Evolutionary conservation across 2,797 vertebrate genomes (phyloP).

Genomic region (Channa striata): DNA sequence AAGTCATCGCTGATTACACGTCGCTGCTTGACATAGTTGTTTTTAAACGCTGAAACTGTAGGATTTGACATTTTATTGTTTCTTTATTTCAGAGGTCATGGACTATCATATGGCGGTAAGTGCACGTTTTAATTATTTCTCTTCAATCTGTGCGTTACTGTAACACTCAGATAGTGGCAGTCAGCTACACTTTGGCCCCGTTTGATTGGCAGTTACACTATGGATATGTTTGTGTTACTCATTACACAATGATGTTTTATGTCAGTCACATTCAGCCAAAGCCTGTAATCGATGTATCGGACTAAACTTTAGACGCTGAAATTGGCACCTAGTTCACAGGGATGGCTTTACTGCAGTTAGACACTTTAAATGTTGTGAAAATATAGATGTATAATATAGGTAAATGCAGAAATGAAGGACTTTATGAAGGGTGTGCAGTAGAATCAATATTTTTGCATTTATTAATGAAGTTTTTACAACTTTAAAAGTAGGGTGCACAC

Average conservation of each 20-base stretch:
- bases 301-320: not conserved
- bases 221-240: too few species aligned
- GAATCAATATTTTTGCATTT: too few species aligned
- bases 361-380: too few species aligned
- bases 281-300: not conserved
- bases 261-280: not conserved
- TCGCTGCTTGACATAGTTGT: not conserved
- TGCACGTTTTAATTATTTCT: not conserved
- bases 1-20: not conserved
- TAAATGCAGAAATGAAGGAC: too few species aligned
- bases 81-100: constrained; percentile 40
- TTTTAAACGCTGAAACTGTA: not conserved
- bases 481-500: too few species aligned
- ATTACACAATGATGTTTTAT: accelerated
- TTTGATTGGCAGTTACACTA: not conserved
- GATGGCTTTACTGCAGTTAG: too few species aligned
- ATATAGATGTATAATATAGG: too few species aligned
- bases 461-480: too few species aligned
- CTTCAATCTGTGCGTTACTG: not conserved
- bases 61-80: not conserved
- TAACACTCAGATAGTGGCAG: accelerated
- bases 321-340: not conserved
- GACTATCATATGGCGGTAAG: constrained; percentile 62
- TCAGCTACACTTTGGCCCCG: not conserved
- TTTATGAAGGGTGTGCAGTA: too few species aligned